These are phyloP conservation scores for Molossus molossus DNA, from an alignment of 2,797 vertebrate genomes.

Conservation along the genomic window DNA sequence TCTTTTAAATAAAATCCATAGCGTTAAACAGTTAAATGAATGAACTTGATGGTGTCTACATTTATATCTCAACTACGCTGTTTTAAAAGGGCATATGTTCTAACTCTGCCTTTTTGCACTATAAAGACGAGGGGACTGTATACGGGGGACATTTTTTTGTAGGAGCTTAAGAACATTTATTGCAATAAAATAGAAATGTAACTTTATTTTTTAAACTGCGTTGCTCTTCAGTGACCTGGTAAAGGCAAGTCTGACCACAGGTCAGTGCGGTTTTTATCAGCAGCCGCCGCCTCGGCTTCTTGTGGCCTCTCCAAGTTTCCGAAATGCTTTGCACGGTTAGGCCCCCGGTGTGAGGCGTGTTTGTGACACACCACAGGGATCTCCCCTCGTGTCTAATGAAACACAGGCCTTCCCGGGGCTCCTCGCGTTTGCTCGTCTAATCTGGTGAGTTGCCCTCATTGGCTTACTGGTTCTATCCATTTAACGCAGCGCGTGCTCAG, in stretches of 20 bases:
- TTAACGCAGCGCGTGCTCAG: neutral
- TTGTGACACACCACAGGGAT: neutral
- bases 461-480: neutral
- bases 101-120: neutral
- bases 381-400: neutral
- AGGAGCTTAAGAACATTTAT: neutral
- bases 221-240: neutral
- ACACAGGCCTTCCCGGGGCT: accelerated
- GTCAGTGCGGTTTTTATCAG: neutral
- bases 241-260: neutral
- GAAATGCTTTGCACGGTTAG: neutral
- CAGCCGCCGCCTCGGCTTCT: neutral
- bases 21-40: neutral
- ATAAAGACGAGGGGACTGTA: neutral
- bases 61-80: neutral
- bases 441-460: neutral
- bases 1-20: neutral
- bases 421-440: neutral
- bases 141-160: neutral
- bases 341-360: neutral
- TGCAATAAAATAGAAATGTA: neutral
- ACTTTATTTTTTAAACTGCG: neutral
- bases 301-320: neutral
- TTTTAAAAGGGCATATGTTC: neutral
- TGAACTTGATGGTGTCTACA: neutral